Base-by-base conservation (phyloP, 1,140 invertebrate genomes). In the Pseudomyrmex concolor region DNA sequence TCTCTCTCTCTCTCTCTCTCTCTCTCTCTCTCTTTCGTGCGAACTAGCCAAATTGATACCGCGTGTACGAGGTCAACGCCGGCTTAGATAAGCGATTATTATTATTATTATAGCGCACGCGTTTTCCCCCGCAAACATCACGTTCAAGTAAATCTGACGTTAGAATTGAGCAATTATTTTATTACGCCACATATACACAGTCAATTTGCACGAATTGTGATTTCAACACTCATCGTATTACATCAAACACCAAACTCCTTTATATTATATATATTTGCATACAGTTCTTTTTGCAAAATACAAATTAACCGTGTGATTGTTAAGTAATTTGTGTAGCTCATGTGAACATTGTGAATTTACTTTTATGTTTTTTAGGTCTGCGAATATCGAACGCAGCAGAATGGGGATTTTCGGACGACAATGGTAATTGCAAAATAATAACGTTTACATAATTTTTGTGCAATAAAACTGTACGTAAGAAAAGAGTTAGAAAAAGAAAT, bases 331-430 rank as follows among this genome's bases (percentile, higher is more conserved):
- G 34, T 34, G 34, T 34, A 0, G 34, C 4, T 34, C n/a, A n/a
- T 34, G 34, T 34, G 7, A 34, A 34, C 5, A 7, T 34, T 7
- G 7, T 34, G 0, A 34, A 34, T 57, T 4, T 70, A 4, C 22
- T 34, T 60, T 12, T 17, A n/a, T n/a, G n/a, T 17, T 22, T 83
- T 85, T 84, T 60, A 87, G 86, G 84, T 34, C 12, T 83, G 10
- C 72, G 51, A 13, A 10, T 15, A 55, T 59, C 48, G 5, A n/a
- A 51, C 15, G 64, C 68, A 50, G 45, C 19, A 19, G 71, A 87
- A 8, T 87, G 86, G 86, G 64, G 67, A 10, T 87, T 86, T 60
- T 55, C 60, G 84, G 84, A 84, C 2, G 55, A 85, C 59, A 7
- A 87, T 55, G 86, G 84, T 87, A 87, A 87, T 74, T 78, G 13